Conservation (phyloP, 2,113 vertebrate species). For the Gorsachius goisagi region DNA sequence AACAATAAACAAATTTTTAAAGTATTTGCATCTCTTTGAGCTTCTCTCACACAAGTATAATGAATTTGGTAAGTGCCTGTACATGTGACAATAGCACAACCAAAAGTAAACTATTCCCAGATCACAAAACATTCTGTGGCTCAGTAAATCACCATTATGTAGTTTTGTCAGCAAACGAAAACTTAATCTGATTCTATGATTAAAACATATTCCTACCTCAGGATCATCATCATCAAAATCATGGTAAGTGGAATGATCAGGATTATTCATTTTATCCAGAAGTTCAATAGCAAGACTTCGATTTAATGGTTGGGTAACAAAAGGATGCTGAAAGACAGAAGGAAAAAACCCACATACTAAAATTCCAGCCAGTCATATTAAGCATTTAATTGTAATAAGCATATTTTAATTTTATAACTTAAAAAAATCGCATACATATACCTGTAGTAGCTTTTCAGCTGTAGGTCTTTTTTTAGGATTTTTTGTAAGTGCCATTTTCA, state of each 20-base stretch:
- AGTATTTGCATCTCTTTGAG: neutral
- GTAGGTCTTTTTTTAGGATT: slow-evolving; percentile 96
- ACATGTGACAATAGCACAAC: neutral
- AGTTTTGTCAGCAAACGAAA: neutral
- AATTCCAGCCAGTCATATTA: neutral
- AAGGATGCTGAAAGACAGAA: slow-evolving; percentile 84
- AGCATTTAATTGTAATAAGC: neutral
- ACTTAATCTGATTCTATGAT: neutral
- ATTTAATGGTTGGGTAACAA: slow-evolving; percentile 94
- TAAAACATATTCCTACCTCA: slow-evolving; percentile 79
- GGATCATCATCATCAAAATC: slow-evolving; percentile 97
- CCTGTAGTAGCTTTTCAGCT: slow-evolving; percentile 95
- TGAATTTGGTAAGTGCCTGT: neutral
- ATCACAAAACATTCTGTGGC: neutral
- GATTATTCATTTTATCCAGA: slow-evolving; percentile 95
- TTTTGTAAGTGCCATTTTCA: slow-evolving; percentile 97
- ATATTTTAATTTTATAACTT: neutral
- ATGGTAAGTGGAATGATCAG: slow-evolving; percentile 91
- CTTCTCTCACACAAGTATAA: neutral
- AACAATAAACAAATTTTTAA: neutral
- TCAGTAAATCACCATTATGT: neutral
- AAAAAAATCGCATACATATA: slow-evolving; percentile 34
- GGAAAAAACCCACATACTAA: neutral
- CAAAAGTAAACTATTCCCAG: neutral
- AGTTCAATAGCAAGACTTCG: slow-evolving; percentile 94